Conservation (phyloP, 2,888 invertebrate species). For the Anthrax anthrax region DNA sequence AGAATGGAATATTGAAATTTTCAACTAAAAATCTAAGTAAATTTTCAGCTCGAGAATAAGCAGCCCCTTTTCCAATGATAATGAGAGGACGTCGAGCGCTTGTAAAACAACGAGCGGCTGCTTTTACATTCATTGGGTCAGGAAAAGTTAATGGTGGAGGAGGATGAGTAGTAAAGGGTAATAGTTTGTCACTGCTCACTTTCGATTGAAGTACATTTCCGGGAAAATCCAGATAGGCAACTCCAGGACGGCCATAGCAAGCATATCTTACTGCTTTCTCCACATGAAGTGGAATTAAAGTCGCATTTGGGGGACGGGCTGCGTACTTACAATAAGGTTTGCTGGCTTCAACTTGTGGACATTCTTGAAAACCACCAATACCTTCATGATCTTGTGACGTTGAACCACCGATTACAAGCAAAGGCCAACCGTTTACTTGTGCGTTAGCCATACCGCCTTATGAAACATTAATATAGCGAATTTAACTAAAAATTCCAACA, state of each 20-base stretch:
- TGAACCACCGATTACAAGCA: slow-evolving; percentile 84
- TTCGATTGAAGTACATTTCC: slow-evolving; percentile 59
- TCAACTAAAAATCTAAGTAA: slow-evolving; percentile 54
- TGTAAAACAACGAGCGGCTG: slow-evolving; percentile 53
- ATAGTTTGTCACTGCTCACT: slow-evolving; percentile 22
- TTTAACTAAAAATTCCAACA: neutral
- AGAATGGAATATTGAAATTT: slow-evolving; percentile 64
- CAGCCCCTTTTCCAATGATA: slow-evolving; percentile 83
- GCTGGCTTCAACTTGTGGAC: slow-evolving; percentile 73
- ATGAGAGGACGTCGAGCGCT: slow-evolving; percentile 71
- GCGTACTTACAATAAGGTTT: slow-evolving; percentile 86
- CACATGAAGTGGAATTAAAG: slow-evolving; percentile 75
- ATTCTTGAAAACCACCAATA: slow-evolving; percentile 94
- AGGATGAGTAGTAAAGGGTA: slow-evolving; percentile 30
- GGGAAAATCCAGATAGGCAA: slow-evolving; percentile 80
- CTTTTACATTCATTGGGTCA: slow-evolving; percentile 48
- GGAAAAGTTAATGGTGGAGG: slow-evolving; percentile 56
- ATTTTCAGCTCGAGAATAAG: slow-evolving; percentile 65
- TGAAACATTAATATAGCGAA: neutral
- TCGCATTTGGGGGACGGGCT: slow-evolving; percentile 68
- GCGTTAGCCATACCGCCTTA: slow-evolving; percentile 93
- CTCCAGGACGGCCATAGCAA: slow-evolving; percentile 80
- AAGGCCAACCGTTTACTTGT: slow-evolving; percentile 89
- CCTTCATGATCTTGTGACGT: slow-evolving; percentile 86
- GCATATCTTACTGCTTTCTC: slow-evolving; percentile 80